A percentile compares a stretch with the other conserved stretches of the same genome.
These are phyloP conservation scores for Grapholita molesta DNA, from an alignment of 1,140 invertebrate species.

Conservation along the genomic window DNA sequence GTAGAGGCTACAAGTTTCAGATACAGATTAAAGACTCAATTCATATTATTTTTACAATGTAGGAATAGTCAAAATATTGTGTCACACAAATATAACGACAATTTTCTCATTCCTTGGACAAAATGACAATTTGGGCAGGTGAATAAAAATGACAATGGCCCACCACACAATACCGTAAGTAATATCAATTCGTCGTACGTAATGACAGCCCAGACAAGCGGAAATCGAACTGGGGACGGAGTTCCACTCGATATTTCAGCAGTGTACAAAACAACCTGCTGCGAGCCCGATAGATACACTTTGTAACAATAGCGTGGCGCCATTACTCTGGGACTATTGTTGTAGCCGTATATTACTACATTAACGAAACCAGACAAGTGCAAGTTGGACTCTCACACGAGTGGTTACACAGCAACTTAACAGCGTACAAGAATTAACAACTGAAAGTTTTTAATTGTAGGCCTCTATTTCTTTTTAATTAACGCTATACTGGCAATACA, in stretches of 20 bases:
- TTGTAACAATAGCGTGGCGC: slow-evolving; percentile 11
- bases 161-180: slow-evolving; percentile 37
- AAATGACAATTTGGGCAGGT: not conserved
- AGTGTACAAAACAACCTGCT: slow-evolving; percentile 59
- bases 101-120: not conserved
- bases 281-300: slow-evolving; percentile 43
- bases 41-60: too few relatives aligned
- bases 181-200: slow-evolving; percentile 16
- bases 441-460: too few relatives aligned
- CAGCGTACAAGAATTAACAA: too few relatives aligned
- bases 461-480: too few relatives aligned
- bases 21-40: too few relatives aligned
- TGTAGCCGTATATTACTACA: slow-evolving; percentile 2
- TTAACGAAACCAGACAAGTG: slow-evolving; percentile 11
- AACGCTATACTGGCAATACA: too few relatives aligned
- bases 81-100: slow-evolving; percentile 39
- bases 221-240: slow-evolving; percentile 9
- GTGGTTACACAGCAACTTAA: not conserved
- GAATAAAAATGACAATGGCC: slow-evolving; percentile 34
- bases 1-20: too few relatives aligned
- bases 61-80: too few relatives aligned
- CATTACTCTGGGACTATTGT: slow-evolving; percentile 10
- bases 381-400: not conserved
- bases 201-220: slow-evolving; percentile 16
- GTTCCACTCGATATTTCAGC: slow-evolving; percentile 60